A percentile compares a stretch with the other conserved stretches of the same genome.
Conservation (phyloP, 2,888 invertebrate genomes). For the Diplazon laetatorius region DNA sequence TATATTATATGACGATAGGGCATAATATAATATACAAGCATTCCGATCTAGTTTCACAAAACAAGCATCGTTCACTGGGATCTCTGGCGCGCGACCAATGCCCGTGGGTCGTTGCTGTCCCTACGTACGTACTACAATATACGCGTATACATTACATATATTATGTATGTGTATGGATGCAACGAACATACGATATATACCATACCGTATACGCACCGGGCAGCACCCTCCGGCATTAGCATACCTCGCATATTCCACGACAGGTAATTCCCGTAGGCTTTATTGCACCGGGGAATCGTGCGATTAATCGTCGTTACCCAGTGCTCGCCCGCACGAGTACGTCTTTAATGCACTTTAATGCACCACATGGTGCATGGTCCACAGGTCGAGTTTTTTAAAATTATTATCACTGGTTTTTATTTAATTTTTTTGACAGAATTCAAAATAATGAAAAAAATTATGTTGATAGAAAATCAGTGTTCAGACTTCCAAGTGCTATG, state of each 20-base stretch:
- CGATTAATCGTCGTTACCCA: conserved; percentile 67
- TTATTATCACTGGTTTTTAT: no score
- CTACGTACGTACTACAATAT: conserved; percentile 18
- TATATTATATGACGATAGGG: not conserved
- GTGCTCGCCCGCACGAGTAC: conserved; percentile 29
- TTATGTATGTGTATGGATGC: conserved; percentile 17
- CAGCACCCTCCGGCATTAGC: conserved; percentile 63
- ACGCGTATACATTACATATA: conserved; percentile 1
- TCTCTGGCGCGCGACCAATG: conserved; percentile 49
- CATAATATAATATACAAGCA: conserved; percentile 28
- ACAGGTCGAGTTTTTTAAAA: no score
- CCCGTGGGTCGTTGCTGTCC: conserved; percentile 43
- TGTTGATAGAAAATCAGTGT: no score
- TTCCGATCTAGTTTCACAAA: conserved; percentile 63
- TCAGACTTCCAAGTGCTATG: no score
- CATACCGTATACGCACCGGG: conserved; percentile 4
- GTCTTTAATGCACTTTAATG: conserved; percentile 2
- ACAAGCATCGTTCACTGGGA: conserved; percentile 52
- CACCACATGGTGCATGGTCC: no score
- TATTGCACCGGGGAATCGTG: conserved; percentile 65
- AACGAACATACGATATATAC: not conserved
- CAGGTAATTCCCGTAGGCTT: conserved; percentile 71
- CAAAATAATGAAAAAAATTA: no score
- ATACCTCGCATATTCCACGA: conserved; percentile 72
- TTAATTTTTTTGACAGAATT: no score